These are phyloP conservation scores for Candoia aspera DNA, from an alignment of 2,113 vertebrate species.

Conservation along the genomic window DNA sequence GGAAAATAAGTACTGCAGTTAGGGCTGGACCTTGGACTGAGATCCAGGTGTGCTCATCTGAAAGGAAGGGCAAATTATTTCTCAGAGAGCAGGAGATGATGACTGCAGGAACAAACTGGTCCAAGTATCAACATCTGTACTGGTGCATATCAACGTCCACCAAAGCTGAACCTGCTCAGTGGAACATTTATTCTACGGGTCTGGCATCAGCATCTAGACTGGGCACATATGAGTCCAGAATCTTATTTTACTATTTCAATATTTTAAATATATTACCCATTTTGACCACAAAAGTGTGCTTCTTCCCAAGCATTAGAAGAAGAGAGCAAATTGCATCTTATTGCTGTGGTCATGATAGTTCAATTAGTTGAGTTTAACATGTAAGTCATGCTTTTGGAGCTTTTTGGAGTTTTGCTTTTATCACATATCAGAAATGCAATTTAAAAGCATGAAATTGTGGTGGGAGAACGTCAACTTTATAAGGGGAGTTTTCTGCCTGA, in stretches of 20 bases:
- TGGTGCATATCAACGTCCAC: background rate
- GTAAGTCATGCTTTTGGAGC: background rate
- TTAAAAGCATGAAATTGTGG: background rate
- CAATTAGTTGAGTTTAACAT: background rate
- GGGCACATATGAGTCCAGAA: background rate
- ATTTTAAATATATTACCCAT: background rate
- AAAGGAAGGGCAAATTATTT: background rate
- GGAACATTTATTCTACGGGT: background rate
- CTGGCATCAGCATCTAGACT: background rate
- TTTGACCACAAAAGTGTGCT: background rate
- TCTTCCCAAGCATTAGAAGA: background rate
- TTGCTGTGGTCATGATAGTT: background rate
- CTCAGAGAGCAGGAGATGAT: background rate
- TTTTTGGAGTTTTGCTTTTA: background rate
- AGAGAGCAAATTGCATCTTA: background rate
- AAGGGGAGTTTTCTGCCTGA: background rate
- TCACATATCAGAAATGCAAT: background rate
- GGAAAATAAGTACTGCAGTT: background rate
- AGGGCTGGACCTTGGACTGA: background rate
- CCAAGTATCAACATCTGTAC: background rate
- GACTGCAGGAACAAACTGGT: background rate
- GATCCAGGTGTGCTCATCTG: background rate
- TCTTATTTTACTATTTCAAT: background rate
- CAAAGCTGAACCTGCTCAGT: background rate
- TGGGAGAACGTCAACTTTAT: background rate